Evolutionary conservation across 2,797 vertebrate species (phyloP).

Genomic region (Steatocranus sp.): DNA sequence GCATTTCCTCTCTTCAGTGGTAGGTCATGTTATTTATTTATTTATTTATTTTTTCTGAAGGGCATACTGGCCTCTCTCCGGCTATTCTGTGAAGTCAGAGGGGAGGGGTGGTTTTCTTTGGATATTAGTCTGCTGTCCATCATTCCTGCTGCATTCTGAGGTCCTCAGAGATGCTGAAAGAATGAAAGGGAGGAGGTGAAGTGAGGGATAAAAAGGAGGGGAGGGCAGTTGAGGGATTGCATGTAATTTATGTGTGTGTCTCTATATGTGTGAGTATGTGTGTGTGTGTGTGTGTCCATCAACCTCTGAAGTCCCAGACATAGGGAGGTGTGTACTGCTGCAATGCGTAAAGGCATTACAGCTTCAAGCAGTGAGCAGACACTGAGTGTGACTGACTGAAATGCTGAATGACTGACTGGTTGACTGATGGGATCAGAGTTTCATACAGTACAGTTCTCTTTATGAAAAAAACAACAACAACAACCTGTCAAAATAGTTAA

Average conservation of each 20-base stretch:
- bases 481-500: neutral
- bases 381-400: constrained; percentile 21
- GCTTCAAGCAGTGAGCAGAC: constrained; percentile 35
- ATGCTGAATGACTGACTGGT: constrained; percentile 19
- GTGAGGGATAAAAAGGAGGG: neutral
- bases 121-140: constrained; percentile 68
- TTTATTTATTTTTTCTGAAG: constrained; percentile 37
- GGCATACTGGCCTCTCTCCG: constrained; percentile 46
- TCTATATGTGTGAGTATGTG: neutral
- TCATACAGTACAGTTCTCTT: neutral
- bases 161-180: constrained; percentile 39
- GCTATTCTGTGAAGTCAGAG: constrained; percentile 44
- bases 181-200: constrained; percentile 4
- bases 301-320: constrained; percentile 58
- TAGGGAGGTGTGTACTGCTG: constrained; percentile 67
- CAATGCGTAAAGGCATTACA: constrained; percentile 71
- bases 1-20: neutral
- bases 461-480: neutral
- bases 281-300: constrained; percentile 38
- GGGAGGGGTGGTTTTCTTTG: constrained; percentile 58
- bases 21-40: constrained; percentile 10
- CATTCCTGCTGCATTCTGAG: constrained; percentile 60
- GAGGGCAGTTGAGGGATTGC: constrained; percentile 8
- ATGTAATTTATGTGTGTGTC: constrained; percentile 24
- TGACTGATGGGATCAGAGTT: constrained; percentile 17